Conservation (phyloP, 1,140 invertebrate genomes). For the Hyphantria cunea region DNA sequence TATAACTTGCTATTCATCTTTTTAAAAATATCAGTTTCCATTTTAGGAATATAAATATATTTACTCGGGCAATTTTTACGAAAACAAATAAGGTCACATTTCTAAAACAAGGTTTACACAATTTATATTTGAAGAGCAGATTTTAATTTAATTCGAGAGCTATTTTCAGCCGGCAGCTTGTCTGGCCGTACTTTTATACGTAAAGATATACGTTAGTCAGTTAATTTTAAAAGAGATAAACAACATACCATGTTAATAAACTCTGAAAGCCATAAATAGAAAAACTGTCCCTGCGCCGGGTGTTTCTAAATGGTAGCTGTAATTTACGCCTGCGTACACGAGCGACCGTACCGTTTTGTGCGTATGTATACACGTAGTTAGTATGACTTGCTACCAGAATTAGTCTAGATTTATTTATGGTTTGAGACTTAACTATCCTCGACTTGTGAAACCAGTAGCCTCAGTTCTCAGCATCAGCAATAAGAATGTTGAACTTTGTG, state of each 20-base stretch:
- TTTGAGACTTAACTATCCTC: conserved; percentile 61
- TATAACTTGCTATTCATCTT: too few species aligned
- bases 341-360: conserved; percentile 7
- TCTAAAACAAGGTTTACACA: too few species aligned
- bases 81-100: too few species aligned
- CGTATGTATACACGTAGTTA: background rate
- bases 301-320: conserved; percentile 4
- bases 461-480: conserved; percentile 53
- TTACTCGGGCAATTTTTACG: too few species aligned
- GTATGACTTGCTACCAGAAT: conserved; percentile 22
- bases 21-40: too few species aligned
- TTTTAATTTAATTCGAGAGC: too few species aligned
- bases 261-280: conserved; percentile 1
- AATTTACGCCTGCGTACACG: conserved; percentile 11
- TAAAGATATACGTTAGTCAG: background rate
- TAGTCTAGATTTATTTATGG: conserved; percentile 52
- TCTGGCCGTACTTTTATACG: too few species aligned
- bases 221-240: background rate
- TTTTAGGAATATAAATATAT: too few species aligned
- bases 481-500: too few species aligned
- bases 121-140: too few species aligned
- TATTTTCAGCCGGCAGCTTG: too few species aligned
- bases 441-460: conserved; percentile 34
- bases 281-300: background rate
- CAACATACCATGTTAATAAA: background rate